These are phyloP conservation scores for Pogonomyrmex californicus DNA, from an alignment of 1,140 invertebrate genomes.

Conservation along the genomic window DNA sequence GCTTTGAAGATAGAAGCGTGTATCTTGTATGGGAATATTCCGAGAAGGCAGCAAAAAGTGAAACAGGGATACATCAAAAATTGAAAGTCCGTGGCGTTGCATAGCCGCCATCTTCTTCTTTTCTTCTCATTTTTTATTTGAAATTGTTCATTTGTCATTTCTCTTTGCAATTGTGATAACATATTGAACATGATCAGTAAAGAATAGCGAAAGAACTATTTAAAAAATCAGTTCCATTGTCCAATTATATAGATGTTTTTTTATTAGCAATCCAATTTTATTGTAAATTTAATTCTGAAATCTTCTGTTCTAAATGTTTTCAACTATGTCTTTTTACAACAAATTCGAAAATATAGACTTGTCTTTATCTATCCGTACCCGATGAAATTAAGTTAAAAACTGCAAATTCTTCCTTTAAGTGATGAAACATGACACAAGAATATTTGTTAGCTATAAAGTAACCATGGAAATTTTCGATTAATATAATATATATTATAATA, in stretches of 20 bases:
- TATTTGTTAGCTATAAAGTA: neutral
- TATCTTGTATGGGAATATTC: conserved; percentile 71
- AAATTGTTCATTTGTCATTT: too few relatives aligned
- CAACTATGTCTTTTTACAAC: neutral
- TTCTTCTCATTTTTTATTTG: neutral
- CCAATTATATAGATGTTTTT: neutral
- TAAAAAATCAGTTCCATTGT: neutral
- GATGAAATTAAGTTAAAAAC: neutral
- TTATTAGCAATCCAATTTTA: neutral
- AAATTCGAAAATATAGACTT: neutral
- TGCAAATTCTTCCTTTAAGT: neutral
- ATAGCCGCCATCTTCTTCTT: conserved; percentile 45
- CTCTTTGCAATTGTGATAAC: neutral
- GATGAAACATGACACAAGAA: neutral
- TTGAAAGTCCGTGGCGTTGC: conserved; percentile 45
- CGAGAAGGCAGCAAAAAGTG: conserved; percentile 62
- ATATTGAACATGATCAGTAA: neutral
- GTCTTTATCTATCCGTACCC: neutral
- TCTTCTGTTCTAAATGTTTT: neutral
- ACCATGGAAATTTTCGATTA: neutral
- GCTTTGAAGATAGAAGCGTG: neutral
- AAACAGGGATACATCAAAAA: conserved; percentile 65
- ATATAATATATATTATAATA: neutral
- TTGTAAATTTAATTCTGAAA: neutral
- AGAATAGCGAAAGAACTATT: neutral